Conservation (phyloP, 2,888 invertebrate genomes). For the Coenonympha arcania region DNA sequence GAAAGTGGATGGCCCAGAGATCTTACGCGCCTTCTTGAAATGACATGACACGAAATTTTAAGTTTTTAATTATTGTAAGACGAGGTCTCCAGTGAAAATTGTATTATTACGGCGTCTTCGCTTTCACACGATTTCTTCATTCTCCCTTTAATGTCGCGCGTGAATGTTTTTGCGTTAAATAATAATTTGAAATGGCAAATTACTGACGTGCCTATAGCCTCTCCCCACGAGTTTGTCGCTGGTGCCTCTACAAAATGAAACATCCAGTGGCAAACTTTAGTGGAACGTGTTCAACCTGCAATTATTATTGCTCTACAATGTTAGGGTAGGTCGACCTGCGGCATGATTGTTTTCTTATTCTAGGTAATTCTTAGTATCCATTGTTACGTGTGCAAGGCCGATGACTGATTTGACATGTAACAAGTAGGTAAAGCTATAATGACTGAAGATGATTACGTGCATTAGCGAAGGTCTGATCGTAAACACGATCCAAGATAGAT, state of each 20-base stretch:
- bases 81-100: slow-evolving; percentile 23
- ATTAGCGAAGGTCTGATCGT: slow-evolving; percentile 5
- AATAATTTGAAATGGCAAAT: slow-evolving; percentile 12
- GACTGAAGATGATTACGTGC: slow-evolving; percentile 30
- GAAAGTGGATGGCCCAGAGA: slow-evolving; percentile 44
- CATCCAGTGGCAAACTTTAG: too few species aligned
- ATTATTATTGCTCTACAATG: background rate
- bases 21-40: slow-evolving; percentile 14
- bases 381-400: slow-evolving; percentile 44
- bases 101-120: slow-evolving; percentile 32
- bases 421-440: slow-evolving; percentile 37
- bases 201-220: background rate
- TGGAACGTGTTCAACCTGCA: too few species aligned
- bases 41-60: slow-evolving; percentile 23
- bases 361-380: slow-evolving; percentile 23
- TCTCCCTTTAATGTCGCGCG: slow-evolving; percentile 15
- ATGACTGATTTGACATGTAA: slow-evolving; percentile 37
- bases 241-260: too few species aligned
- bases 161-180: slow-evolving; percentile 29
- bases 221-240: too few species aligned
- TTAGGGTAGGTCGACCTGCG: slow-evolving; percentile 25
- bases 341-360: slow-evolving; percentile 20
- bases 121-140: slow-evolving; percentile 53
- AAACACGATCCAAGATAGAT: too few species aligned
- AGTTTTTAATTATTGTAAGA: slow-evolving; percentile 22